Base-by-base conservation (phyloP, 2,797 vertebrate species). In the Rachycentron canadum region DNA sequence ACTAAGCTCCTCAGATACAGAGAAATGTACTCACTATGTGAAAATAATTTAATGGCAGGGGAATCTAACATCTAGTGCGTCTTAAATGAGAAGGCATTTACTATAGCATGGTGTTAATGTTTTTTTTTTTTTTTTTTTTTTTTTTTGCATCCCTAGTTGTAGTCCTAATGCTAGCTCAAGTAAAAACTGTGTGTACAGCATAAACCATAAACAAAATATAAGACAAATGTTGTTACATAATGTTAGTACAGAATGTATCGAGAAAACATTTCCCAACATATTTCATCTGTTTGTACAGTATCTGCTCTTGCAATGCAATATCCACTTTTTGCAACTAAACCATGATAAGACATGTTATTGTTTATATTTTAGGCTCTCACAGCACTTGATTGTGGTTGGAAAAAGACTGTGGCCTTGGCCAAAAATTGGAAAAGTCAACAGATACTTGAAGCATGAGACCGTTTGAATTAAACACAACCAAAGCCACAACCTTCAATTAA, bases 1-100 rank as follows among this genome's bases (percentile, higher is more conserved):
- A 49, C 30, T 59, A 25, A 58, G 34, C 53, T 47, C 40, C 3
- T 7, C 41, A 69, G 63, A 75, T 56, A 47, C 1, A 67, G n/a
- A 61, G 40, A 65, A 65, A 62, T 26, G 28, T 11, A 23, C 13
- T 49, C 25, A 34, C 21, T 21, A 21, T 34, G 10, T 49, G 47
- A 25, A 25, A 40, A 56, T 25, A 32, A 21, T 40, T 64, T 49
- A 38, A 49, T 60, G 47, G 53, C 17, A 36, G 3, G 3, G 16
- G 36, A 38, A 38, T 63, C 49, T 10, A 17, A 65, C 40, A 49
- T 70, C 40, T 40, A 6, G 25, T 47, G 5, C 21, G 11, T 2
- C 21, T 47, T 49, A 49, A n/a, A 49, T 49, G 16, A 28, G 11
- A 64, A 58, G 34, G 12, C 26, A 69, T 49, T 56, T 57, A 41